Base-by-base conservation (phyloP, 2,888 invertebrate species). In the Idaea aversata region DNA sequence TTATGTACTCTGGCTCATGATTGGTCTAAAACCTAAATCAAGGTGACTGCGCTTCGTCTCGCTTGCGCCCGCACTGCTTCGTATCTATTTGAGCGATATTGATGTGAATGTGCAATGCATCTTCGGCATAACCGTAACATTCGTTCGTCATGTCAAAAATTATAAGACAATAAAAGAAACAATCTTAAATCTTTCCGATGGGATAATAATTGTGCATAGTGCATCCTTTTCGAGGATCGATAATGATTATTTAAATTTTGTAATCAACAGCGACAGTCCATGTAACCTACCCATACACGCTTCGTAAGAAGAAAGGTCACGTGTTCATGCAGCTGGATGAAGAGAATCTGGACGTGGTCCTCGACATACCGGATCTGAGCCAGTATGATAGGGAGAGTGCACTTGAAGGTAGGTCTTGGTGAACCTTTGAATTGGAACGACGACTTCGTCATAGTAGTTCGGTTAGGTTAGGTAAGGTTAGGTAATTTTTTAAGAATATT, bases 281-380 rank as follows among this genome's bases (percentile, higher is more conserved):
- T 59, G 73, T 84, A 5, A 69, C 74, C 0, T 87, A 78, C 61
- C 86, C 87, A 0, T 85, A 73, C 67, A 70, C 64, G 13, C 68
- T 87, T 47, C 71, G 66, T 36, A 77, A 74, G 72, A 79, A 75
- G 67, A 79, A 77, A 4, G 72, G 70, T 0, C 64, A 73, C 0
- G 38, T 73, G 0, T 77, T 70, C 73, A 67, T 87, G 76, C 36
- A 70, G 15, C 66, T 88, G 15, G 73, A 72, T 0, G 82, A 84
- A 0, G 86, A 85, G 61, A 80, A 82, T 38, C 63, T 87, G n/a
- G 87, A 87, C 35, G 77, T 86, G 0, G 69, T 81, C 3, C 63
- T 88, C 59, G 87, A 88, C 15, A 80, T 88, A 4, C 84, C 86
- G 0, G 84, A 86, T 67, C 69, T 81, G 6, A 74, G 76, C 15